phyloP scores from a whole-genome alignment of 2,888 invertebrate genomes.

The Therioaphis trifolii region DNA sequence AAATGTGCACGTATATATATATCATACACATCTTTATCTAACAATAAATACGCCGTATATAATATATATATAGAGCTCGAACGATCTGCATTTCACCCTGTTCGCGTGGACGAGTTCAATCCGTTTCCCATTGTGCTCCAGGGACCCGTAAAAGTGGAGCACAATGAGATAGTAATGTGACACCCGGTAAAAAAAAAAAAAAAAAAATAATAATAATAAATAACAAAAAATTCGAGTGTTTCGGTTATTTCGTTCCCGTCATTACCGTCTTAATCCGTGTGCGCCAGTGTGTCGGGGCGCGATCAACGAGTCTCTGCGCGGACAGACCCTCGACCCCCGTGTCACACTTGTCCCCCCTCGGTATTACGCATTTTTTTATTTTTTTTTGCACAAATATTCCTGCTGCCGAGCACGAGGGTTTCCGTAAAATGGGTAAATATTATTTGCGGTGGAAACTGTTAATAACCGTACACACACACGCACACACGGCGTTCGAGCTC shows the following conservation, averaged over 20 bases:
- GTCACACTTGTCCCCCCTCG: conserved; percentile 56
- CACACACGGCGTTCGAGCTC: no score
- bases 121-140: conserved; percentile 59
- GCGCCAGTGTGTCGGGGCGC: background rate
- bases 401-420: background rate
- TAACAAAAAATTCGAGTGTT: conserved; percentile 56
- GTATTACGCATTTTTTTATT: background rate
- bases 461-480: conserved; percentile 58
- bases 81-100: conserved; percentile 37
- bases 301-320: background rate
- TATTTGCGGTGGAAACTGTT: conserved; percentile 63
- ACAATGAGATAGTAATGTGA: conserved; percentile 56
- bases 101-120: conserved; percentile 62
- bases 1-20: background rate
- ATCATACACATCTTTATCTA: no score
- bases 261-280: conserved; percentile 54
- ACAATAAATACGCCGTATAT: background rate
- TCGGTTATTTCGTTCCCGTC: conserved; percentile 63
- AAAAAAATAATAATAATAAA: conserved; percentile 6
- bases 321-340: conserved; percentile 52
- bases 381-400: no score
- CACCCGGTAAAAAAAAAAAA: conserved; percentile 29
- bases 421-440: conserved; percentile 63
- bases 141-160: conserved; percentile 62
- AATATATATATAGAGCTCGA: background rate